phyloP scores from a whole-genome alignment of 2,888 invertebrate species.

The Gordius sp. region DNA sequence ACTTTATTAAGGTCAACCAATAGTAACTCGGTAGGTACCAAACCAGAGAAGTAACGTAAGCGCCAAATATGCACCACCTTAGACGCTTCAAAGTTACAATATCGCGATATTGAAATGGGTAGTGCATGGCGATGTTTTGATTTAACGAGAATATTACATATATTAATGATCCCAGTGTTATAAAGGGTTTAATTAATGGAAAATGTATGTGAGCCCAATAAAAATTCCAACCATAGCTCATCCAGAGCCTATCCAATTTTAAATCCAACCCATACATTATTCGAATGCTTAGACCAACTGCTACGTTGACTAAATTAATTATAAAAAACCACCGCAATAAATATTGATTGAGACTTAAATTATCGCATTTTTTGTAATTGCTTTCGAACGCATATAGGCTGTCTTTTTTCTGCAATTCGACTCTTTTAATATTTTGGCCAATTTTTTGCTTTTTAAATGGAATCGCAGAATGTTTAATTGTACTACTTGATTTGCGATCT shows the following conservation, averaged over 20 bases:
- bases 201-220: neutral
- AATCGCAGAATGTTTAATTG: no score
- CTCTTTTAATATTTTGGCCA: no score
- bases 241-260: no score
- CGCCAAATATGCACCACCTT: neutral
- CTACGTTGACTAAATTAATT: slow-evolving; percentile 1
- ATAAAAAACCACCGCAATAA: neutral
- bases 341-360: neutral
- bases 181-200: neutral
- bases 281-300: neutral
- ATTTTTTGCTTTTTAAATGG: no score
- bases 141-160: neutral
- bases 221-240: neutral
- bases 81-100: neutral
- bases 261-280: no score
- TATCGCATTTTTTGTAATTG: no score
- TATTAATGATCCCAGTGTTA: neutral
- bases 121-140: neutral
- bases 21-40: neutral
- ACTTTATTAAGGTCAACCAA: neutral
- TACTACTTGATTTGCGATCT: no score
- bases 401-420: no score
- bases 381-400: no score
- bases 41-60: neutral
- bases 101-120: neutral